Base-by-base conservation (phyloP, 64 coral and sea anemone species). In the Trachythela sp. region DNA sequence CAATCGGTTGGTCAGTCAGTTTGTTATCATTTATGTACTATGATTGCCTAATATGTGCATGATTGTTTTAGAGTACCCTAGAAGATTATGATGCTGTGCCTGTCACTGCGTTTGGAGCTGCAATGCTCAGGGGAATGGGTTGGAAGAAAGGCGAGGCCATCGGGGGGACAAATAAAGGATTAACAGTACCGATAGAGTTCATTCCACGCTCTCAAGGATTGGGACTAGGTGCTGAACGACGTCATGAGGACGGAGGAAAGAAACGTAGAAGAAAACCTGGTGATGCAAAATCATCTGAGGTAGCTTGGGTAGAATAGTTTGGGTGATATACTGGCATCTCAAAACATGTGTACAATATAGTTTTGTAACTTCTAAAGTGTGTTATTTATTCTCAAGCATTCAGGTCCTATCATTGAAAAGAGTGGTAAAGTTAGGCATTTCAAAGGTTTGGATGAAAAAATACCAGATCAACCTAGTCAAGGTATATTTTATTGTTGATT, bases 71-170 rank as follows among this genome's bases (percentile, higher is more conserved):
- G 95, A 97, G 92, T 52, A 88, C 95, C 20, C 43, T 92, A 83
- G 93, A 94, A 33, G 95, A 97, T 86, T 97, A 97, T 83, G 72
- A 92, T 18, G 58, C 89, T 67, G 92, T 97, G 86, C 95, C 95
- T 54, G 91, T 97, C 36, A 88, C 87, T 48, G 60, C 85, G 77
- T 97, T 92, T 97, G 95, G 95, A 39, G 86, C 91, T 33, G 95
- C 95, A 33, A 94, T 97, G 95, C 75, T 97, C n/a, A 38, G 95
- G 83, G 95, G 95, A 89, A 97, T 97, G 95, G 95, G 95, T 33
- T 98, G 95, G 93, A 98, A 91, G 41, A 94, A 98, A 86, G 95
- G 95, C 22, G 88, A 98, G 70, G 83, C 93, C 13, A 98, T 98
- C 84, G 95, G 95, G 32, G 95, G 95, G 18, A 91, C 75, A 1